A percentile compares a stretch with the other conserved stretches of the same genome.
Conservation (phyloP, 2,888 invertebrate genomes). For the Acronicta aceris region DNA sequence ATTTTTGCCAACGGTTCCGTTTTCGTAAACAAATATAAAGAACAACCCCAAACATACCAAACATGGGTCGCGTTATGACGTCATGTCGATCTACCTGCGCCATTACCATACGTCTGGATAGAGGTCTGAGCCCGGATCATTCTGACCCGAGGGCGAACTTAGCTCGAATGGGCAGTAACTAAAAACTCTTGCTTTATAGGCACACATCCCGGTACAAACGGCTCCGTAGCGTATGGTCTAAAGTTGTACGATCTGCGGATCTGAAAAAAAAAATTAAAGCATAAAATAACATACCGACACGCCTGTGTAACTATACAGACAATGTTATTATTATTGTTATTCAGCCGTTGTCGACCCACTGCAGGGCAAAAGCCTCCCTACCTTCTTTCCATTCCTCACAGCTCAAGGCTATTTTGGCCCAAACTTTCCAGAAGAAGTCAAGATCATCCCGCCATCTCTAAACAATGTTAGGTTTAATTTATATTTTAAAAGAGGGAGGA, state of each 20-base stretch:
- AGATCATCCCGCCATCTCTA: no score
- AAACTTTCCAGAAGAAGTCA: no score
- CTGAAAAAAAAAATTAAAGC: constrained; percentile 47
- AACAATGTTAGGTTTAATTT: no score
- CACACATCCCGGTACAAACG: constrained; percentile 63
- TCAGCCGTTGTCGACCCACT: no score
- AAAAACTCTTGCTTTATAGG: constrained; percentile 73
- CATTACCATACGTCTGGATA: constrained; percentile 49
- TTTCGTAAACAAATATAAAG: constrained; percentile 31
- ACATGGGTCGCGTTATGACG: constrained; percentile 51
- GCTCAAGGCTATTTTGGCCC: no score
- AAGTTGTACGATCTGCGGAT: constrained; percentile 32
- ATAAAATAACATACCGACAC: no score
- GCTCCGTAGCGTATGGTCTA: constrained; percentile 51
- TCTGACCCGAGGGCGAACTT: constrained; percentile 61
- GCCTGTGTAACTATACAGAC: no score
- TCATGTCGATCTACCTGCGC: constrained; percentile 45
- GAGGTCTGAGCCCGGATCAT: constrained; percentile 53
- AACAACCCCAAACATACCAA: constrained; percentile 21
- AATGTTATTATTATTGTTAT: no score
- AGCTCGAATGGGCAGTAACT: constrained; percentile 67
- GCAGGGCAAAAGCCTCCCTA: no score
- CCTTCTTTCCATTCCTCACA: no score
- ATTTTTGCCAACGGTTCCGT: not conserved
- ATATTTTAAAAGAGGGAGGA: no score